Conservation (phyloP, 2,113 vertebrate genomes). For the Delphinus delphis region DNA sequence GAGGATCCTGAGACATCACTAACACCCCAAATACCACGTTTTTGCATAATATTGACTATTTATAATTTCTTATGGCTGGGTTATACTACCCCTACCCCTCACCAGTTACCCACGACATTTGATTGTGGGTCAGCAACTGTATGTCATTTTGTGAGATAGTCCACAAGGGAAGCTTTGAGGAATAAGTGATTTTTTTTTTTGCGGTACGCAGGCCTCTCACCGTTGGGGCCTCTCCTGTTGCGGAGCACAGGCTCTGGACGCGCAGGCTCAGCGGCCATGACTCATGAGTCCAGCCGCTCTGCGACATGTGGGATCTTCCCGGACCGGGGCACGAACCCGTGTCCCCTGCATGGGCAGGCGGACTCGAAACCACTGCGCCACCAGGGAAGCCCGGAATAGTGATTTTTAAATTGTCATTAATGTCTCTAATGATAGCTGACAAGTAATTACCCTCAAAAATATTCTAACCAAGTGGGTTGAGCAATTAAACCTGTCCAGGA, state of each 20-base stretch:
- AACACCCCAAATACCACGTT: not conserved
- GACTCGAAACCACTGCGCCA: no score
- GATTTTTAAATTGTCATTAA: conserved; percentile 42
- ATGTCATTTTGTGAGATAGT: not conserved
- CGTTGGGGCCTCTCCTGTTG: no score
- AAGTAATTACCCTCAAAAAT: conserved; percentile 53
- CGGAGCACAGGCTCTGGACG: no score
- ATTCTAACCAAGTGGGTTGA: conserved; percentile 44
- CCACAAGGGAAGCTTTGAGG: conserved; percentile 1
- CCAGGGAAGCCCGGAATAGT: not conserved
- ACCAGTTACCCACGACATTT: not conserved
- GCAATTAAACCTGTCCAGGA: conserved; percentile 39
- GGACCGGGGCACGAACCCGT: no score
- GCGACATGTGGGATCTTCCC: no score
- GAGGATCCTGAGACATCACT: not conserved
- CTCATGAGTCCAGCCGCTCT: no score
- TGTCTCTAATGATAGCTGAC: conserved; percentile 50
- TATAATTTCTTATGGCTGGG: not conserved
- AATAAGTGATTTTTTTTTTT: conserved; percentile 22
- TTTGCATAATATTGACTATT: not conserved
- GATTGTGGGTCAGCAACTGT: not conserved
- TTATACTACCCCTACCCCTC: no score
- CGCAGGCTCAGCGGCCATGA: no score
- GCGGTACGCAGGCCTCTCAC: no score
- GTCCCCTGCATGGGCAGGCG: no score